Evolutionary conservation across 2,797 vertebrate genomes (phyloP), one percentile per base, ranked within the genome.

Genomic region (Chrysocyon brachyurus): DNA sequence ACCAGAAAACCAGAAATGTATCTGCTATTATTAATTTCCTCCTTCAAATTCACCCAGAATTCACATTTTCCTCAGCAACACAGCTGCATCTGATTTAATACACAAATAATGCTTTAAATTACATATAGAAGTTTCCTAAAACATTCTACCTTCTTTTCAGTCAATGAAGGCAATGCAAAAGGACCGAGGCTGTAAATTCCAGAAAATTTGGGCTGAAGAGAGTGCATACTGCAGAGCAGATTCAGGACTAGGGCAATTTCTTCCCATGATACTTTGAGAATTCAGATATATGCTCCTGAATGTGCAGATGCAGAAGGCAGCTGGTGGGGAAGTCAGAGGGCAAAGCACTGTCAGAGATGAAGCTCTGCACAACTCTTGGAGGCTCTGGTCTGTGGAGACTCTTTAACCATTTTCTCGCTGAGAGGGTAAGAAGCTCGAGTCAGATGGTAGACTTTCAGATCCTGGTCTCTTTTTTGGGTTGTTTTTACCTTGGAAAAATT

Each of bases 71-170:
- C 75, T 83, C 54, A 75, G 52, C 59, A 22, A 64, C 15, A 79
- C 36, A 87, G 61, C 56, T 83, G 36, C 61, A 68, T 61, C 78
- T 36, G n/a, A 73, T 63, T 79, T 73, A 17, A 91, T 14, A 24
- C 33, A 77, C 70, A 96, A 94, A 66, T 21, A 89, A 90, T 59
- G 36, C 19, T 85, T 79, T 72, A 40, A 64, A 54, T 81, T 75
- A 16, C 24, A 84, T 77, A 57, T 1, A 57, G 17, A 66, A 61
- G 12, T 59, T 59, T 82, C 33, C 86, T 57, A 63, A 89, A 94
- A 46, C 3, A 40, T 63, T 64, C 59, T 21, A 21, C 19, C 31
- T 22, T 66, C 15, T 83, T 68, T 63, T 64, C 6, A 24, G 52
- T 77, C 31, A 33, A n/a, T 22, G 52, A 79, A 12, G 49, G 10